A percentile compares a stretch with the other conserved stretches of the same genome.
Conservation (phyloP, 2,797 vertebrate species). For the Hozukius guyotensis region DNA sequence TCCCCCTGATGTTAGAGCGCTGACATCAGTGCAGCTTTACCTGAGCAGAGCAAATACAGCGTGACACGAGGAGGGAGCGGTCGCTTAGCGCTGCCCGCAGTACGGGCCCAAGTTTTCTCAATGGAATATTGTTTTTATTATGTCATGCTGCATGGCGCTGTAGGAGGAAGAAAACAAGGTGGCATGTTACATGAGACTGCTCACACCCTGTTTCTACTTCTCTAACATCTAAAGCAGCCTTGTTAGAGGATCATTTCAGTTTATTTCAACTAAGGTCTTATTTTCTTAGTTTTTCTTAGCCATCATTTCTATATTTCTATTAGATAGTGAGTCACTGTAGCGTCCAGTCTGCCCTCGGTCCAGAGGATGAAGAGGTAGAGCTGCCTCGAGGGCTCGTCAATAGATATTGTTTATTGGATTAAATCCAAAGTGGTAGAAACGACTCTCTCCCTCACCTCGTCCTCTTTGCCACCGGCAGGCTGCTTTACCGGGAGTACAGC, state of each 20-base stretch:
- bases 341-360: no score
- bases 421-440: no score
- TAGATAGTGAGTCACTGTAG: no score
- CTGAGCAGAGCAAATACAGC: conserved; percentile 56
- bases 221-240: no score
- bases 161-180: conserved; percentile 32
- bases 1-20: conserved; percentile 60
- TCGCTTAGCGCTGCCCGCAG: conserved; percentile 11
- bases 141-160: conserved; percentile 18
- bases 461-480: no score
- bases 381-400: no score
- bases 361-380: no score
- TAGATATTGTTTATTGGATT: no score
- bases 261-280: background rate
- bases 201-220: background rate
- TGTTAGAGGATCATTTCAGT: background rate
- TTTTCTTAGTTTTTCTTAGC: background rate
- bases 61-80: conserved; percentile 32
- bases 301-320: background rate
- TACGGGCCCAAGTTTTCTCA: conserved; percentile 29
- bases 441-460: no score
- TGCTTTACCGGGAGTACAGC: no score
- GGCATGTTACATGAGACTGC: background rate
- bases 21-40: conserved; percentile 74
- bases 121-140: conserved; percentile 55